phyloP scores from a whole-genome alignment of 2,113 vertebrate genomes.

The Pelvicachromis taeniatus region DNA sequence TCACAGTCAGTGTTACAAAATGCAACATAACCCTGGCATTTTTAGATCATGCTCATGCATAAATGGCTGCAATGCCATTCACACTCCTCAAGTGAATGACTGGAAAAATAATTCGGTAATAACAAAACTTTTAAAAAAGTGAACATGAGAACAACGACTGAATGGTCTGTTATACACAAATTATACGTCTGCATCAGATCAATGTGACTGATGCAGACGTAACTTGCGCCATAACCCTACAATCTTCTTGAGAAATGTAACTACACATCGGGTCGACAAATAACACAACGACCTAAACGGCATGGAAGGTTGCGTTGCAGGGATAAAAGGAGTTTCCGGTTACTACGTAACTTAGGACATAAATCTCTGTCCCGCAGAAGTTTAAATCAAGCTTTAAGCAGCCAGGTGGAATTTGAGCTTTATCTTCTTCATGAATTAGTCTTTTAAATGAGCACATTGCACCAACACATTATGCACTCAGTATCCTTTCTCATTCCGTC shows the following conservation, averaged over 20 bases:
- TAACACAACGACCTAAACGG: too few species aligned
- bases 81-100: neutral
- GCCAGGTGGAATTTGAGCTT: neutral
- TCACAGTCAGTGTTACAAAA: neutral
- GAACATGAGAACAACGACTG: neutral
- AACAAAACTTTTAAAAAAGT: neutral
- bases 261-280: neutral
- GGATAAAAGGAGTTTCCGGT: neutral
- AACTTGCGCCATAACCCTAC: neutral
- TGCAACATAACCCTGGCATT: neutral
- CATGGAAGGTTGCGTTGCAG: too few species aligned
- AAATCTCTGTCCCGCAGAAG: neutral
- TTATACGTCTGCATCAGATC: neutral
- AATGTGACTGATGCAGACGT: too few species aligned
- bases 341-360: neutral
- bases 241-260: neutral
- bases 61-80: neutral
- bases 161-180: neutral
- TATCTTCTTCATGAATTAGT: neutral
- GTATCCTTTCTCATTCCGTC: neutral
- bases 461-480: neutral
- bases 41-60: conserved; percentile 5
- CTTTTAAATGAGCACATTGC: neutral
- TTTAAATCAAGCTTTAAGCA: neutral
- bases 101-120: neutral